Evolutionary conservation across 2,888 invertebrate genomes (phyloP), one percentile per base, ranked within the genome.

Genomic region (Hydrotaea cyrtoneurina): DNA sequence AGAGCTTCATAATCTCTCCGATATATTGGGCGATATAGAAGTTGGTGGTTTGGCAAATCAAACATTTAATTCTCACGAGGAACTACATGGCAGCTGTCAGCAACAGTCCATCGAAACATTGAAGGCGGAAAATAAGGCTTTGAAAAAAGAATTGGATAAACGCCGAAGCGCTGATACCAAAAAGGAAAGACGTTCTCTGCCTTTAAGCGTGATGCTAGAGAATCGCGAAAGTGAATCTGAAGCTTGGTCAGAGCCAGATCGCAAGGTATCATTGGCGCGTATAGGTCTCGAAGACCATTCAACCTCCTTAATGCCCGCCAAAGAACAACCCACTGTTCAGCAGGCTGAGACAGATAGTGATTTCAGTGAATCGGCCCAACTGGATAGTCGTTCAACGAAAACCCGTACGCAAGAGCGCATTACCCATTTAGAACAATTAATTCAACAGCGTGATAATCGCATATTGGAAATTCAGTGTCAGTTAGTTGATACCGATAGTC

Each of bases 211-310:
- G 1, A 86, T 88, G 17, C 86, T 88, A 23, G 72, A 88, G 17
- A 90, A 90, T 78, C 90, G 90, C 83, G 90, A 92, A 71, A 92
- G 95, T 1, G 97, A 97, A 89, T 96, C 97, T 0, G 97, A 97
- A 90, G 95, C 96, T 43, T 97, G 97, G 95, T 97, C 97, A 0
- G 97, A 97, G 89, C 97, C 97, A 0, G 97, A 97, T 90, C 94
- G 96, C 64, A 95, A 94, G 82, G 96, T 97, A 1, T 97, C 97
- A 0, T 92, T 95, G 83, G 96, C 96, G 0, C 94, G 97, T 85
- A 97, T 97, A 26, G 97, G 97, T 0, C 89, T 95, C 2, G 93
- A 93, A 75, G 94, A 94, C 72, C 91, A 91, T 23, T 88, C 89
- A 1, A 82, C 86, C 4, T 88, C 89, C 10, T 57, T 83, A 17